These are phyloP conservation scores for Chitala chitala DNA, from an alignment of 2,113 vertebrate genomes.

Conservation along the genomic window DNA sequence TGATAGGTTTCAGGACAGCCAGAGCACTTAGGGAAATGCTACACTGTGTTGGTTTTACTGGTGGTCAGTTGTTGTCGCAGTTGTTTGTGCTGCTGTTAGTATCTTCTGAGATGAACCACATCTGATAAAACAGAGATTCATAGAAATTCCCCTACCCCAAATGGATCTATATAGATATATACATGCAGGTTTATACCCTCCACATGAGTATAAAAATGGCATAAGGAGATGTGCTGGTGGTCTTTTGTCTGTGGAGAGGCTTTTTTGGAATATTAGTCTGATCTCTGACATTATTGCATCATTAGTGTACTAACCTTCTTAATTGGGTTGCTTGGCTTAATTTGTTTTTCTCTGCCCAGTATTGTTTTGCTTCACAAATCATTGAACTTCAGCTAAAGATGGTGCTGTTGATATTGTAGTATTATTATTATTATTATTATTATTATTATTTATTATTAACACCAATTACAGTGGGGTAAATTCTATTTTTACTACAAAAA, in stretches of 20 bases:
- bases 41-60: neutral
- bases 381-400: neutral
- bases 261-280: constrained; percentile 6
- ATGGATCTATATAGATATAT: no score
- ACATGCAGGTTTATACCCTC: no score
- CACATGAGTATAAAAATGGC: no score
- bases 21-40: neutral
- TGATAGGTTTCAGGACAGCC: no score
- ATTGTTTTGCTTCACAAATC: neutral
- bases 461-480: no score
- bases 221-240: neutral
- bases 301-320: neutral
- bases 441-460: no score
- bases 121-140: neutral
- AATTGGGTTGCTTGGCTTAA: neutral
- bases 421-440: no score
- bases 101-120: neutral
- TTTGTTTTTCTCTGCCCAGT: neutral
- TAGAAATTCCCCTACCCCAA: neutral
- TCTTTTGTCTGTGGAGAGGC: neutral
- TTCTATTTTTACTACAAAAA: no score
- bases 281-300: constrained; percentile 15
- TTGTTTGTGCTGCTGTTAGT: neutral
- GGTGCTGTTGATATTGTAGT: no score
- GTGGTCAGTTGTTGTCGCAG: neutral